These are phyloP conservation scores for Pseudococcus viburni DNA, from an alignment of 2,888 invertebrate genomes.

Conservation along the genomic window DNA sequence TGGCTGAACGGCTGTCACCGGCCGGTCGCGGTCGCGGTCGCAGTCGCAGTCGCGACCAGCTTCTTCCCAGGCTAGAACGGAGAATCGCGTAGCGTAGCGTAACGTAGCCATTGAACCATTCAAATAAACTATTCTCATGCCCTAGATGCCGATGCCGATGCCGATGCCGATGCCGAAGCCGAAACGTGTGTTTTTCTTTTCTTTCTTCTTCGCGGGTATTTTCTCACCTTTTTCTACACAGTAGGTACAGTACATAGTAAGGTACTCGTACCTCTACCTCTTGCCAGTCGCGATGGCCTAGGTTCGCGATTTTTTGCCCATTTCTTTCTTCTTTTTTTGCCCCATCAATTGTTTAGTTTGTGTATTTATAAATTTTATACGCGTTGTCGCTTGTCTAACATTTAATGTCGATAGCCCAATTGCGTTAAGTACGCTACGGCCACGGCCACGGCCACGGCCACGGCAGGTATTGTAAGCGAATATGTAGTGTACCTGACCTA, in stretches of 20 bases:
- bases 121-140: background rate
- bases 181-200: background rate
- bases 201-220: no score
- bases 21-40: no score
- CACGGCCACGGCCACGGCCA: no score
- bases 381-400: no score
- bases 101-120: background rate
- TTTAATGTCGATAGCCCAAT: background rate
- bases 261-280: no score
- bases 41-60: background rate
- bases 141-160: background rate
- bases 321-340: background rate
- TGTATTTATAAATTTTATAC: conserved; percentile 15
- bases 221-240: no score
- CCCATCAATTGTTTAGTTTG: background rate
- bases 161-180: background rate
- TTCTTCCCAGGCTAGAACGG: background rate
- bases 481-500: background rate
- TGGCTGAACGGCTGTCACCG: no score
- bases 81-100: no score
- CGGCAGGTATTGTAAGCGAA: background rate
- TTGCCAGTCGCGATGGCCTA: no score
- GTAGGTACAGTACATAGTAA: no score
- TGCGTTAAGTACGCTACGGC: background rate
- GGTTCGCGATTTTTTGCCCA: no score